Conservation (phyloP, 2,113 vertebrate genomes). For the Mormoops blainvillei region DNA sequence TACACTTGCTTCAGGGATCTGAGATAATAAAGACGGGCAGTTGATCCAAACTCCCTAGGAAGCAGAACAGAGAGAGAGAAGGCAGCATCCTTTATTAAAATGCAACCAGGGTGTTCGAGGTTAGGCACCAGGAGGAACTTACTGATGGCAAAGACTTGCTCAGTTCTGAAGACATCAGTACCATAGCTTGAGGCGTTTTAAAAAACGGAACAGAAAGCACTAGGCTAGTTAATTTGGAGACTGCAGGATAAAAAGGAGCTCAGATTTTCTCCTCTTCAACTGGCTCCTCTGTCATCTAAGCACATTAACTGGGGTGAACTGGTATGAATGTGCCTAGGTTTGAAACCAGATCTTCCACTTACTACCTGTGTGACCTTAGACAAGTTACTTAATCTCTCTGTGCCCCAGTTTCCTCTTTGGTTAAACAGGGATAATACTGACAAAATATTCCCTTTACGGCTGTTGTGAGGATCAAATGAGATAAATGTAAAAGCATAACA, state of each 20-base stretch:
- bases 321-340: neutral
- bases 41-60: neutral
- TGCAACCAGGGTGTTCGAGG: neutral
- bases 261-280: neutral
- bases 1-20: neutral
- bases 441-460: neutral
- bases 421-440: neutral
- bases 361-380: neutral
- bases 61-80: neutral
- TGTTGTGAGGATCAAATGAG: neutral
- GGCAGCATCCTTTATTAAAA: slow-evolving; percentile 5
- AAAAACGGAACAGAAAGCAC: neutral
- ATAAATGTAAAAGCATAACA: neutral
- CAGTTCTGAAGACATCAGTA: neutral
- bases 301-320: neutral
- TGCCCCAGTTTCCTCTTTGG: neutral
- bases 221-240: neutral
- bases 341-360: neutral
- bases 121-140: neutral
- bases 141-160: neutral
- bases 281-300: neutral
- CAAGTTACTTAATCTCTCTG: neutral
- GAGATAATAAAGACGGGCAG: neutral
- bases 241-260: neutral
- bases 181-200: neutral